Evolutionary conservation across 2,113 vertebrate species (phyloP).

Genomic region (Oreocharis arfaki): DNA sequence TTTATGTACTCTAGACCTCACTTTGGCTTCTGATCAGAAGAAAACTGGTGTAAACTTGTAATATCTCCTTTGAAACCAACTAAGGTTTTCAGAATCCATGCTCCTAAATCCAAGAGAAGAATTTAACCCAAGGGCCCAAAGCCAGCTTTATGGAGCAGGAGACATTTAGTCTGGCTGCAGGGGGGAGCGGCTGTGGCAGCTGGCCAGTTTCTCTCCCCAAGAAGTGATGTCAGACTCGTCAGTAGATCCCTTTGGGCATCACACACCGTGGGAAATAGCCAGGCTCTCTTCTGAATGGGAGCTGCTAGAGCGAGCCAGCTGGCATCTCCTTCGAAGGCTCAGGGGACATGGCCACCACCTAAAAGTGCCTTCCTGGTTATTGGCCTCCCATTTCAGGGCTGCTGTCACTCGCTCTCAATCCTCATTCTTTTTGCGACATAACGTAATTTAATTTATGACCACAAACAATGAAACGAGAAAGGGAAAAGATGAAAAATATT

Average conservation of each 20-base stretch:
- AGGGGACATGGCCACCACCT: neutral
- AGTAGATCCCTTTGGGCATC: neutral
- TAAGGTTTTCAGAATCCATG: neutral
- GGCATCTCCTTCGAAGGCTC: neutral
- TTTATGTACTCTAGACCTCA: neutral
- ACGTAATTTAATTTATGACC: slow-evolving; percentile 28
- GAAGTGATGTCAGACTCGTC: neutral
- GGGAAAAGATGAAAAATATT: slow-evolving; percentile 43
- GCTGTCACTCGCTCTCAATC: neutral
- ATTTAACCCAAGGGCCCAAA: neutral
- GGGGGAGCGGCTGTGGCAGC: neutral
- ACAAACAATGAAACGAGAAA: slow-evolving; percentile 5
- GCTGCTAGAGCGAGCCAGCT: neutral
- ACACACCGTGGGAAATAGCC: neutral
- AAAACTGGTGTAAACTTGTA: neutral
- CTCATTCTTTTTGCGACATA: neutral
- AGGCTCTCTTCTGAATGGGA: neutral
- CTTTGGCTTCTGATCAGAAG: slow-evolving; percentile 19
- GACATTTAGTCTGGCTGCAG: slow-evolving; percentile 37
- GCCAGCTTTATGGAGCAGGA: neutral
- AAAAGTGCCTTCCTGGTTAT: neutral
- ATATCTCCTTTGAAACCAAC: neutral
- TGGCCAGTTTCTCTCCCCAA: neutral
- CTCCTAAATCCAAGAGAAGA: neutral
- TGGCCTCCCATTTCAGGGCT: neutral